These are phyloP conservation scores for Bovichtus diacanthus DNA, from an alignment of 2,797 vertebrate species.

Conservation along the genomic window DNA sequence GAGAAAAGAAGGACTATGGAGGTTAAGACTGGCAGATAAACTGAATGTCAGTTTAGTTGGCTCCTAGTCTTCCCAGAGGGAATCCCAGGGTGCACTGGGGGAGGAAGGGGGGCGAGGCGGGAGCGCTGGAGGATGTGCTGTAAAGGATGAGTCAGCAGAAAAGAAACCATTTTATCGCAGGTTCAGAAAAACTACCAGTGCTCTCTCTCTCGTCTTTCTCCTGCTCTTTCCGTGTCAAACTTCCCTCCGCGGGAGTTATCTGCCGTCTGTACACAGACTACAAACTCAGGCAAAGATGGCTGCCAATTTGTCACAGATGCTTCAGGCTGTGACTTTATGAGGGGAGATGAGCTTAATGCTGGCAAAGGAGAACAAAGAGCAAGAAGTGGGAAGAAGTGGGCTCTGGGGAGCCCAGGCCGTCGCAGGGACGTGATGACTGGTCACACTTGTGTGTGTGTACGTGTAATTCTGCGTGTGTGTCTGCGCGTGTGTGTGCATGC, in stretches of 20 bases:
- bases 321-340: constrained; percentile 67
- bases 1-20: constrained; percentile 43
- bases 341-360: constrained; percentile 43
- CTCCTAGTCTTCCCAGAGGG: constrained; percentile 57
- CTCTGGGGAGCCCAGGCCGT: constrained; percentile 25
- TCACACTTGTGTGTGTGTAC: neutral
- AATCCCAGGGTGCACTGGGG: constrained; percentile 48
- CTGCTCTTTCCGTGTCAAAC: constrained; percentile 52
- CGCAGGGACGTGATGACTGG: constrained; percentile 39
- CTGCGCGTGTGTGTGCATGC: neutral
- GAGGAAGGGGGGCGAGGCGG: neutral
- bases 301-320: constrained; percentile 72
- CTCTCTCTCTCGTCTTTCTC: constrained; percentile 27
- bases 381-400: constrained; percentile 33
- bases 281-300: constrained; percentile 69
- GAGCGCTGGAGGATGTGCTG: constrained; percentile 35
- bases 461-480: neutral
- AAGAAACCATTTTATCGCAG: constrained; percentile 46
- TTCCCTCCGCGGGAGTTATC: constrained; percentile 65
- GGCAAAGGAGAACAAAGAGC: constrained; percentile 47
- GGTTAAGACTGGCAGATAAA: constrained; percentile 76
- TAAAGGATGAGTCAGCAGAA: constrained; percentile 72
- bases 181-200: constrained; percentile 50
- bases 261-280: constrained; percentile 61
- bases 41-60: constrained; percentile 57